Evolutionary conservation across 2,113 vertebrate genomes (phyloP), one percentile per base, ranked within the genome.

Genomic region (Etheostoma cragini): DNA sequence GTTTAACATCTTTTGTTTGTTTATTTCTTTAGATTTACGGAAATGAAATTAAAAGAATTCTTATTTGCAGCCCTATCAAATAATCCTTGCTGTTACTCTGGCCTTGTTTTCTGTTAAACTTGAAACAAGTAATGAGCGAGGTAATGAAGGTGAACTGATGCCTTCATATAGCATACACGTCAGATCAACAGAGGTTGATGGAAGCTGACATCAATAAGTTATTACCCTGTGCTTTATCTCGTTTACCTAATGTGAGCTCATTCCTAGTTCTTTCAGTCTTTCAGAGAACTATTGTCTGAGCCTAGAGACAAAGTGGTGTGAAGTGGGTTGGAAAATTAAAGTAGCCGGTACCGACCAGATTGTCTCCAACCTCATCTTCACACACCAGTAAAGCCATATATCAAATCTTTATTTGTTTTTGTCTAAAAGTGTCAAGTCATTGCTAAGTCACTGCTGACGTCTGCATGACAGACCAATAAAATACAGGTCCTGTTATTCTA

Each of bases 271-370:
- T 46, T 53, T 45, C 15, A 21, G 75, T 49, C 66, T 15, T 30
- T 30, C 30, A 30, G 5, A 45, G 5, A 4, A 7, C 50, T 16
- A 76, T 84, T 76, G 76, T 80, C 57, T 73, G 64, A 58, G 81
- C 54, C 61, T 35, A n/a, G 33, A 78, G 79, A 87, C 80, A 61
- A 83, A 84, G 42, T 19, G 21, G 19, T 50, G 82, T 79, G 72
- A 83, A 91, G 83, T 82, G 53, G 53, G 26, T n/a, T 81, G 87
- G 88, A 89, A 89, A 90, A 85, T 91, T 61, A 85, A 87, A 83
- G 76, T 45, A 49, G 47, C 24, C 42, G 14, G 21, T 1, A 12
- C n/a, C 58, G 76, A 81, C 63, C 14, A 4, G 42, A 17, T 46
- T 16, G 64, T 64, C 42, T 53, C 24, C 30, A 5, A 26, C 16